A percentile compares a stretch with the other conserved stretches of the same genome.
These are phyloP conservation scores for Lagria hirta DNA, from an alignment of 2,888 invertebrate genomes.

Conservation along the genomic window DNA sequence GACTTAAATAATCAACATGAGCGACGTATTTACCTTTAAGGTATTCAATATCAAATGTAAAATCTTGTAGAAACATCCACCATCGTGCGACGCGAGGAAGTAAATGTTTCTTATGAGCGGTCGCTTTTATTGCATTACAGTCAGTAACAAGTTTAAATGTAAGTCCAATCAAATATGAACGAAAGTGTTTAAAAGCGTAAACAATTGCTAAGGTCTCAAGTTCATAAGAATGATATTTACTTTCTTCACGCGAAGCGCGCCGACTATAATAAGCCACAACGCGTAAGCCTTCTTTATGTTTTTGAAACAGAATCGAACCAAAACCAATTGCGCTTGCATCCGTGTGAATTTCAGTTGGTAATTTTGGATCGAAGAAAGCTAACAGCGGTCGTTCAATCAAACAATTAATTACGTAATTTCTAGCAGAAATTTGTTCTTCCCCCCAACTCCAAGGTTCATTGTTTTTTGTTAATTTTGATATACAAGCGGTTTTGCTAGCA, in stretches of 20 bases:
- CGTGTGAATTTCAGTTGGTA: constrained; percentile 32
- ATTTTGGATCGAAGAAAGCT: constrained; percentile 4
- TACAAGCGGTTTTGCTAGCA: constrained; percentile 28
- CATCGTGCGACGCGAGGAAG: constrained; percentile 39
- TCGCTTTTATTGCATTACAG: constrained; percentile 40
- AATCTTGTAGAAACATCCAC: constrained; percentile 40
- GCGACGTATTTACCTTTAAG: constrained; percentile 21
- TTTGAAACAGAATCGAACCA: constrained; percentile 40
- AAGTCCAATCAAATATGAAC: too few species aligned
- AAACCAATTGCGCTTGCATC: constrained; percentile 39
- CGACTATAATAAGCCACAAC: constrained; percentile 39
- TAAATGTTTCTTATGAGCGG: constrained; percentile 38
- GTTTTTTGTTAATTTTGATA: constrained; percentile 26
- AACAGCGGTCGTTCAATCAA: constrained; percentile 12
- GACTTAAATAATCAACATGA: constrained; percentile 30
- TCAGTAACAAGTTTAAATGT: constrained; percentile 44
- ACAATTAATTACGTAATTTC: constrained; percentile 6
- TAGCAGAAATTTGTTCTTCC: constrained; percentile 13
- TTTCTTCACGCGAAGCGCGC: constrained; percentile 34
- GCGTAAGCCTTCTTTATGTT: constrained; percentile 24
- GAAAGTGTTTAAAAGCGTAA: constrained; percentile 36
- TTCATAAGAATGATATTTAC: constrained; percentile 40
- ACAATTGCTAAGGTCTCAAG: constrained; percentile 43
- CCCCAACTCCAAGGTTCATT: constrained; percentile 23
- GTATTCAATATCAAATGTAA: constrained; percentile 30